Conservation (phyloP, 2,113 vertebrate genomes). For the Oophaga pumilio region DNA sequence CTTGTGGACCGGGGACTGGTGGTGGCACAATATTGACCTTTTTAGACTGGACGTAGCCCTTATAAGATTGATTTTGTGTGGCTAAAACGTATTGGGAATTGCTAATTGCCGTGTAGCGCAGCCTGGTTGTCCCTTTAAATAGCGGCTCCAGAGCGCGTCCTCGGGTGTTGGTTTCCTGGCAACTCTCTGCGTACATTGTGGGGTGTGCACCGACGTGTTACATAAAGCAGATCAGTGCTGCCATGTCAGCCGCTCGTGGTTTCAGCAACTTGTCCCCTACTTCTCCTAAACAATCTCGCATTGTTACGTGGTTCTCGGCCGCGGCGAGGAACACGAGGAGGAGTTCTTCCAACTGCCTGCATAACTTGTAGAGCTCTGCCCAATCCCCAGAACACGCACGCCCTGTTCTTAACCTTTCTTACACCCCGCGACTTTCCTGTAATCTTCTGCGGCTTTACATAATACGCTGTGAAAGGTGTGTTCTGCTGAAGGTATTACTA, state of each 20-base stretch:
- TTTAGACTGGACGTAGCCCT: too few species aligned
- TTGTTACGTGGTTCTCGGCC: constrained; percentile 26
- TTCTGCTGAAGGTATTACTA: constrained; percentile 43
- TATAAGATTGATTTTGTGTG: not conserved
- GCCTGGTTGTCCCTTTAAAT: not conserved
- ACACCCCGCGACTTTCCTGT: constrained; percentile 31
- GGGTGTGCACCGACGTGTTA: constrained; percentile 8
- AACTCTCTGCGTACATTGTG: not conserved
- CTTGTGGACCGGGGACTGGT: too few species aligned
- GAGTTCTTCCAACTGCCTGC: constrained; percentile 38
- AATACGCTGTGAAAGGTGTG: constrained; percentile 49
- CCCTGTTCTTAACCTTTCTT: constrained; percentile 53
- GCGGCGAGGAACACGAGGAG: constrained; percentile 12
- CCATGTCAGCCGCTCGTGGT: not conserved
- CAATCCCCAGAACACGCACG: constrained; percentile 30
- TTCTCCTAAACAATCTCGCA: constrained; percentile 36
- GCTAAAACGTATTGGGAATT: not conserved
- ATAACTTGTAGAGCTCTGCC: constrained; percentile 1
- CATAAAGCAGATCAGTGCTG: constrained; percentile 26
- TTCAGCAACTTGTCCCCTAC: not conserved
- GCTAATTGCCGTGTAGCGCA: too few species aligned
- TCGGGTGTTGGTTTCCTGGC: constrained; percentile 8
- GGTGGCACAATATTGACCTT: too few species aligned
- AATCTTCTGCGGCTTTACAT: constrained; percentile 37
- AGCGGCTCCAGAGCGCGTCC: not conserved